phyloP scores from a whole-genome alignment of 1,140 invertebrate species.

The Elymnias hypermnestra region DNA sequence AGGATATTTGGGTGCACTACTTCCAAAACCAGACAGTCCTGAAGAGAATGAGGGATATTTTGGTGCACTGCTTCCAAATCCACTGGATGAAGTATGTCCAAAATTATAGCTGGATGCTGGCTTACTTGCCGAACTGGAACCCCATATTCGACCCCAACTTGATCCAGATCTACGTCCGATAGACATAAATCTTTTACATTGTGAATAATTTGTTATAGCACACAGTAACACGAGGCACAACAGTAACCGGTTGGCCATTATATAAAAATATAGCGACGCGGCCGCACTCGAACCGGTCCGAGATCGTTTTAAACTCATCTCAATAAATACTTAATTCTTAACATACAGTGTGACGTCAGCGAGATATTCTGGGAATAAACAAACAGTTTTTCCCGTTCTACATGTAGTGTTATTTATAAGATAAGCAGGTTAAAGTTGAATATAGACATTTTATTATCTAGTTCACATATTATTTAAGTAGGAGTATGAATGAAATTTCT shows the following conservation, averaged over 20 bases:
- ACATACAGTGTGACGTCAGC: conserved; percentile 16
- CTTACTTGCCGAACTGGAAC: conserved; percentile 17
- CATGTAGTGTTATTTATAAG: neutral
- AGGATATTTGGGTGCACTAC: conserved; percentile 16
- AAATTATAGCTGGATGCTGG: conserved; percentile 11
- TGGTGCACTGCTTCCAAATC: conserved; percentile 7
- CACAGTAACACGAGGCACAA: conserved; percentile 34
- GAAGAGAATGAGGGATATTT: conserved; percentile 25
- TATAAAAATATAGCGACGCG: conserved; percentile 14
- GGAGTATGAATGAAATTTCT: too few relatives aligned
- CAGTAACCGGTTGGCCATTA: conserved; percentile 32
- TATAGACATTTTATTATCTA: neutral
- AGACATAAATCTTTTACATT: conserved; percentile 20
- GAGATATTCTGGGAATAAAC: conserved; percentile 22
- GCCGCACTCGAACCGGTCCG: conserved; percentile 10
- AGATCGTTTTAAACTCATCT: conserved; percentile 12
- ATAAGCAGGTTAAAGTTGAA: conserved; percentile 3
- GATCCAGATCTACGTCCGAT: conserved; percentile 15
- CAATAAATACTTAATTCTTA: neutral
- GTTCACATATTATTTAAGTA: too few relatives aligned
- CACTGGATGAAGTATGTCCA: conserved; percentile 1
- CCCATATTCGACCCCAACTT: conserved; percentile 13
- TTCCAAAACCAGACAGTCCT: conserved; percentile 13
- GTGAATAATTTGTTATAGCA: conserved; percentile 15
- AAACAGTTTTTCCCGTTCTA: conserved; percentile 6